phyloP scores from a whole-genome alignment of 2,888 invertebrate species.

The Abscondita cerata region DNA sequence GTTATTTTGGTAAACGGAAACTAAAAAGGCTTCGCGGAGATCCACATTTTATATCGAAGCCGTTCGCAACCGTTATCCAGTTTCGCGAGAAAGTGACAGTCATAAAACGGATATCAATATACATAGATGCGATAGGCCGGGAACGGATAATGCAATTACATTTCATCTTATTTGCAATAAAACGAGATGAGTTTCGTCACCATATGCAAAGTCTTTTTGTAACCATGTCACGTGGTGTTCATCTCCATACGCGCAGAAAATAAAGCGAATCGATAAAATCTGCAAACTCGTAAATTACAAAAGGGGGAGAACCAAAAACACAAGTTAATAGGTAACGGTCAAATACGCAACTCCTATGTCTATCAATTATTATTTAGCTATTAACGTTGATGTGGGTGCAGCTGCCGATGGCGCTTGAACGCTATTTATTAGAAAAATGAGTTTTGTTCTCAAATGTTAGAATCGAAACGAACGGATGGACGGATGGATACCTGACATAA shows the following conservation, averaged over 20 bases:
- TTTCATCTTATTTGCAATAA: slow-evolving; percentile 35
- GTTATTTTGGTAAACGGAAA: slow-evolving; percentile 37
- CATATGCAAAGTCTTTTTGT: slow-evolving; percentile 23
- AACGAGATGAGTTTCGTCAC: slow-evolving; percentile 28
- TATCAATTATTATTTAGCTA: slow-evolving; percentile 20
- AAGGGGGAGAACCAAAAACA: neutral
- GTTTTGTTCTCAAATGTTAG: slow-evolving; percentile 26
- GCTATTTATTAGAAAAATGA: slow-evolving; percentile 19
- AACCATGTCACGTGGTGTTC: slow-evolving; percentile 20
- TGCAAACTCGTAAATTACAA: slow-evolving; percentile 14
- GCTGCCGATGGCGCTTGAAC: slow-evolving; percentile 30
- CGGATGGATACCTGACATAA: slow-evolving; percentile 43
- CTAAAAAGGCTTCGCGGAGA: slow-evolving; percentile 46
- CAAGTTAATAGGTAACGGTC: slow-evolving; percentile 24
- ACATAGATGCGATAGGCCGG: slow-evolving; percentile 28
- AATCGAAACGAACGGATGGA: slow-evolving; percentile 19
- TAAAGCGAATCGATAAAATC: slow-evolving; percentile 4
- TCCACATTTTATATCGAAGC: slow-evolving; percentile 51
- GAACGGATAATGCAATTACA: slow-evolving; percentile 34
- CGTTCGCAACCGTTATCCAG: slow-evolving; percentile 48
- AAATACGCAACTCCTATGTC: slow-evolving; percentile 18
- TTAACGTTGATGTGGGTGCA: slow-evolving; percentile 26
- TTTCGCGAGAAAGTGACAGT: slow-evolving; percentile 47
- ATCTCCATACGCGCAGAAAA: neutral
- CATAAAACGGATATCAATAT: slow-evolving; percentile 40